Percentiles rank a stretch among this genome's conserved stretches.
Evolutionary conservation across 2,888 invertebrate genomes (phyloP).

Genomic region (Terebella lapidaria): DNA sequence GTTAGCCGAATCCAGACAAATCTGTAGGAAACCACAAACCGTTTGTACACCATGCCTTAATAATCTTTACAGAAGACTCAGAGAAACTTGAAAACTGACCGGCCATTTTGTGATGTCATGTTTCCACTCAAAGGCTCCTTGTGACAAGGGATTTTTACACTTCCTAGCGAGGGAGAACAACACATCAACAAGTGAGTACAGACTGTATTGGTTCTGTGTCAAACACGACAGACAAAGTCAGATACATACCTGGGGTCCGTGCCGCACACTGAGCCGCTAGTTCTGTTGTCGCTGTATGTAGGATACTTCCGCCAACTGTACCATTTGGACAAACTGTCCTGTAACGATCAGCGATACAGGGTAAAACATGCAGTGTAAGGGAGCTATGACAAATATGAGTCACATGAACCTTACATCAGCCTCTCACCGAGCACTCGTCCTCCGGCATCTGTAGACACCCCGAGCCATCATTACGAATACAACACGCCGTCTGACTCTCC

Average conservation of each 20-base stretch:
- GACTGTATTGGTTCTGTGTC: no score
- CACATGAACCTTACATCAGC: no score
- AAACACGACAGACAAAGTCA: no score
- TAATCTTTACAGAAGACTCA: no score
- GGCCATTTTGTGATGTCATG: conserved; percentile 99
- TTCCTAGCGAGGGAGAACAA: not conserved
- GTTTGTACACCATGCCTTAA: not conserved
- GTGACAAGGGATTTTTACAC: conserved; percentile 63
- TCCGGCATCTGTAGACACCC: conserved; percentile 25
- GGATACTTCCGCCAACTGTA: not conserved
- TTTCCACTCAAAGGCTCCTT: conserved; percentile 93
- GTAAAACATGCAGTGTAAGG: no score
- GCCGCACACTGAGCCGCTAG: conserved; percentile 77
- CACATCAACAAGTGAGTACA: no score
- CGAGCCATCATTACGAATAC: conserved; percentile 87
- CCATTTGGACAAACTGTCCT: not conserved
- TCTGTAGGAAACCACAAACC: not conserved
- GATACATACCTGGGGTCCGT: conserved; percentile 80
- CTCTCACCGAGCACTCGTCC: conserved; percentile 26
- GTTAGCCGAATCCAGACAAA: not conserved
- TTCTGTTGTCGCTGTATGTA: not conserved
- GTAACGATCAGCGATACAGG: not conserved
- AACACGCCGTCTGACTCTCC: conserved; percentile 93
- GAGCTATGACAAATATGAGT: no score
- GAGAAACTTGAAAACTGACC: no score